Conservation (phyloP, 2,888 invertebrate genomes). For the Plutella xylostella region DNA sequence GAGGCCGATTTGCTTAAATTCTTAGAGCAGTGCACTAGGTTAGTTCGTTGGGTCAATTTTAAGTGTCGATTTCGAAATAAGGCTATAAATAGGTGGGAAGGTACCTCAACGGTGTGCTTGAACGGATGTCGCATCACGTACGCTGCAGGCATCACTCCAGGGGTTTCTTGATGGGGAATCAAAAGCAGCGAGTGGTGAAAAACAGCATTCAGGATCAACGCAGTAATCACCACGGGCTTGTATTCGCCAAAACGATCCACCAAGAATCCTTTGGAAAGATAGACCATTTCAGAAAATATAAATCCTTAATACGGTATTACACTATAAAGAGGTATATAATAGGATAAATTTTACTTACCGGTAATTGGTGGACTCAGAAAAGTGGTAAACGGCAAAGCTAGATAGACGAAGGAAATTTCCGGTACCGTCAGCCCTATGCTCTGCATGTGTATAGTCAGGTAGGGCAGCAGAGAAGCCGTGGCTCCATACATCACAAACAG, state of each 20-base stretch:
- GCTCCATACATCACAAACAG: constrained; percentile 88
- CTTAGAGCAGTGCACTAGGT: constrained; percentile 48
- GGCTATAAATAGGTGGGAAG: background rate
- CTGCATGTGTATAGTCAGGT: constrained; percentile 92
- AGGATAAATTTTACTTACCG: constrained; percentile 58
- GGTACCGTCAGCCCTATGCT: constrained; percentile 87
- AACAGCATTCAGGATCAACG: constrained; percentile 80
- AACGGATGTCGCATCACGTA: constrained; percentile 82
- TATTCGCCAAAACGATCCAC: constrained; percentile 91
- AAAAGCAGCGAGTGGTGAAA: constrained; percentile 84
- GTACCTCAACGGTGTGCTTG: constrained; percentile 77
- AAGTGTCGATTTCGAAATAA: background rate
- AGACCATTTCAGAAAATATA: too few species aligned
- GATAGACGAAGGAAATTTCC: constrained; percentile 88
- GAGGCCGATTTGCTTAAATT: constrained; percentile 66
- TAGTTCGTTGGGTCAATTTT: constrained; percentile 18
- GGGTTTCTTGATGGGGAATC: constrained; percentile 84
- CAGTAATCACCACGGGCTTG: constrained; percentile 84
- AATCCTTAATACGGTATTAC: too few species aligned
- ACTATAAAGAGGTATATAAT: too few species aligned
- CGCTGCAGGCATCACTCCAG: constrained; percentile 79
- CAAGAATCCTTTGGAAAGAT: constrained; percentile 75
- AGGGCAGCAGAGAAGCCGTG: constrained; percentile 86
- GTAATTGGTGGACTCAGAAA: constrained; percentile 88
- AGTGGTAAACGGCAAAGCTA: constrained; percentile 87